Percentiles rank a stretch among this genome's conserved stretches.
Evolutionary conservation across 37 sponge, comb jelly and placozoan species (phyloP).

Genomic region (Lycopodina hypogea): DNA sequence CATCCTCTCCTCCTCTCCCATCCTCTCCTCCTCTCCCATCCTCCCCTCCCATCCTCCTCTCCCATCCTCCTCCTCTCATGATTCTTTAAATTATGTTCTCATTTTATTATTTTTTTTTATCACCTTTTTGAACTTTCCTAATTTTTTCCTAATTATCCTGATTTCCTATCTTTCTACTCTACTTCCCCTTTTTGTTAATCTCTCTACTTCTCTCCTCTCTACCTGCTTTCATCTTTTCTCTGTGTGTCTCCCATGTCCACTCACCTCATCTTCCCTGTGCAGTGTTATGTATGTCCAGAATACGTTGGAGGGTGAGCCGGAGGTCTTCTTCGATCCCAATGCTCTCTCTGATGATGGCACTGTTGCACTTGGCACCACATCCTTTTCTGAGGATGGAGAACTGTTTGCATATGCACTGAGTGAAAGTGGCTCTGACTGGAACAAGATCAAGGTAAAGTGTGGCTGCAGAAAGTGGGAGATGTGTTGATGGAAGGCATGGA

Average conservation of each 20-base stretch:
- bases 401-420: conserved; percentile 84
- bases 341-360: conserved; percentile 92
- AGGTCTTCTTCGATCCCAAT: conserved; percentile 93
- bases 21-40: too few species aligned
- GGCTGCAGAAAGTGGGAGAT: neutral
- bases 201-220: neutral
- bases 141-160: too few species aligned
- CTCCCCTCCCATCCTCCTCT: too few species aligned
- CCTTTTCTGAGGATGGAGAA: conserved; percentile 92
- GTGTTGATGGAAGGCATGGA: neutral
- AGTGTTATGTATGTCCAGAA: conserved; percentile 86
- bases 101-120: too few species aligned
- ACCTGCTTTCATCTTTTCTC: too few species aligned
- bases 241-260: too few species aligned
- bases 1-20: too few species aligned
- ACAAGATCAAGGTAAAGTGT: conserved; percentile 70
- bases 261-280: neutral
- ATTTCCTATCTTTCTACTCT: too few species aligned
- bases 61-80: too few species aligned
- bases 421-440: conserved; percentile 96
- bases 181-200: too few species aligned
- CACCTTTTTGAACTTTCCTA: too few species aligned
- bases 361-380: conserved; percentile 56
- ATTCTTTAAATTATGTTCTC: too few species aligned
- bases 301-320: conserved; percentile 48